Evolutionary conservation across 2,888 invertebrate genomes (phyloP).

Genomic region (Leptopterna dolabrata): DNA sequence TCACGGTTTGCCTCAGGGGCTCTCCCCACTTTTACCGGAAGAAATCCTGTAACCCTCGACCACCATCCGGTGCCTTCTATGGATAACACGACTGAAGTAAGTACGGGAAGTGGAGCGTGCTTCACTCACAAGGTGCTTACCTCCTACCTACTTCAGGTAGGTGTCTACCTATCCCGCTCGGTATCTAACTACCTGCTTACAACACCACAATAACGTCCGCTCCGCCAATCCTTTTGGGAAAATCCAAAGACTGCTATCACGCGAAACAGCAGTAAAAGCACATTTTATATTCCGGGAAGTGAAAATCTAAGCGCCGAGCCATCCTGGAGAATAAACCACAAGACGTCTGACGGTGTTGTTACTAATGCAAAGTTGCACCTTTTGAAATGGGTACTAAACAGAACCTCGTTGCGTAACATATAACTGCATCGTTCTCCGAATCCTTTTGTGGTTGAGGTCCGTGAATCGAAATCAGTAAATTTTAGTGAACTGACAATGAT

Average conservation of each 20-base stretch:
- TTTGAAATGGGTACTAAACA: background rate
- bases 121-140: too few relatives aligned
- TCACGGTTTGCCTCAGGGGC: background rate
- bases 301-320: background rate
- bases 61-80: too few relatives aligned
- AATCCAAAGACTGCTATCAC: background rate
- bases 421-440: too few relatives aligned
- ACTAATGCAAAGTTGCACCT: background rate
- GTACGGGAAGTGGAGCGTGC: background rate
- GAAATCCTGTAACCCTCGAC: too few relatives aligned
- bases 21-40: background rate
- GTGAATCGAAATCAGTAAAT: too few relatives aligned
- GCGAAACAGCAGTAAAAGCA: background rate
- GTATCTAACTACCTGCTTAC: background rate
- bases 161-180: too few relatives aligned
- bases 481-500: too few relatives aligned
- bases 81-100: background rate
- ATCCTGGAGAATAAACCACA: background rate
- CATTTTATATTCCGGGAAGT: background rate
- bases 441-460: too few relatives aligned
- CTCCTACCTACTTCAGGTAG: too few relatives aligned
- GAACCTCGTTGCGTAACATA: too few relatives aligned
- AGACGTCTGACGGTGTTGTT: background rate
- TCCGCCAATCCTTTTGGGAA: background rate
- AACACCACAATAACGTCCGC: background rate